Base-by-base conservation (phyloP, 2,797 vertebrate species). In the Chloroceryle inda region DNA sequence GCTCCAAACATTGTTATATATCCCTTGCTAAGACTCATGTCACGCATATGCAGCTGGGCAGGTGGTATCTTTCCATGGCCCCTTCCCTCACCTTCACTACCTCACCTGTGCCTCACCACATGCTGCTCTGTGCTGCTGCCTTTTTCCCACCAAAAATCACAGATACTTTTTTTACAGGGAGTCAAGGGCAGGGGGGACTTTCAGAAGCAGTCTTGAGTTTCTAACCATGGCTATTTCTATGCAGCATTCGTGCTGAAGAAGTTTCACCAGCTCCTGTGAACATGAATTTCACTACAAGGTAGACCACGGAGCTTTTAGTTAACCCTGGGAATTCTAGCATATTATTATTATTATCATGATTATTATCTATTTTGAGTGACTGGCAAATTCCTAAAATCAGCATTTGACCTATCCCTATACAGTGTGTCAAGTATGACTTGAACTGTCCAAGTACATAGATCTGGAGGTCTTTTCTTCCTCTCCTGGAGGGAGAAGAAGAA, bases 121-220 rank as follows among this genome's bases (percentile, higher is more conserved):
- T 2, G 27, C 9, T 71, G 61, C 50, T 47, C 38, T 71, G n/a
- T 0, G 1, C 8, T 37, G 15, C 33, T 72, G 20, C 11, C 7
- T 21, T 58, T 83, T 78, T 20, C 27, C 24, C 27, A 6, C 0
- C 4, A 3, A 50, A 64, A 49, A 19, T 6, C 68, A 85, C 13
- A 73, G 23, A 2, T 38, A 31, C 13, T 40, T 1, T 71, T 74
- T 79, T 42, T 80, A 38, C 38, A 83, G 19, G 14, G 8, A 82
- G 10, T 8, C 4, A 9, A 27, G 4, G 3, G 7, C 26, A 17
- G 9, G 11, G 16, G 7, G 5, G 19, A 5, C 38, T 61, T 91
- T 87, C 23, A 55, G 74, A 91, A 85, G 4, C 35, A 61, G 18
- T 40, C 33, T 64, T 53, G 33, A 49, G 16, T 68, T 93, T 93